Percentiles rank a stretch among this genome's conserved stretches.
Conservation (phyloP, 2,888 invertebrate genomes). For the Ganaspis brasiliensis region DNA sequence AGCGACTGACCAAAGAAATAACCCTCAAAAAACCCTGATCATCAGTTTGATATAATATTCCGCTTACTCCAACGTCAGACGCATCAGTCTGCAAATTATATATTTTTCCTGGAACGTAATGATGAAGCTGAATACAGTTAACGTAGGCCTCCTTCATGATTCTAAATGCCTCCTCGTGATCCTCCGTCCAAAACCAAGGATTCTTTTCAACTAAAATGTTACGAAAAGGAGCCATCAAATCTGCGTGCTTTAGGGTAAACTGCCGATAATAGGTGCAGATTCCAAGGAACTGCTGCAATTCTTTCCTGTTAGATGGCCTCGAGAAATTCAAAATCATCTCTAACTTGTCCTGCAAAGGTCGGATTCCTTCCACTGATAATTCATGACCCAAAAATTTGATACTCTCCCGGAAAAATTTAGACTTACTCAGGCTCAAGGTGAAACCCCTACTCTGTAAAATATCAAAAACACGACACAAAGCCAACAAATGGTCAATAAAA, state of each 20-base stretch:
- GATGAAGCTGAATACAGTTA: not conserved
- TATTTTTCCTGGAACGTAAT: not conserved
- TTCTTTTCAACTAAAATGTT: conserved; percentile 6
- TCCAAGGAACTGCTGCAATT: conserved; percentile 64
- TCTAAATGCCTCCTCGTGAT: not conserved
- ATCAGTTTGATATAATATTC: not conserved
- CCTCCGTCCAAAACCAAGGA: conserved; percentile 16
- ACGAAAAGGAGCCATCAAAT: conserved; percentile 42
- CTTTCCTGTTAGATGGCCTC: conserved; percentile 62
- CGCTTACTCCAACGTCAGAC: not conserved
- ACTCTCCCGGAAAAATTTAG: conserved; percentile 53
- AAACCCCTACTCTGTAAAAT: conserved; percentile 49
- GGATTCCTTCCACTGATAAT: conserved; percentile 45
- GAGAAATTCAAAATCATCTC: conserved; percentile 65
- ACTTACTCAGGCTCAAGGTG: conserved; percentile 61
- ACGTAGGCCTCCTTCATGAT: not conserved
- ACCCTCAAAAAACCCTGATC: not conserved
- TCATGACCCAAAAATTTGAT: conserved; percentile 60
- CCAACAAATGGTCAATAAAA: conserved; percentile 39
- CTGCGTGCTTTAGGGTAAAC: conserved; percentile 34
- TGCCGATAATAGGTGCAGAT: conserved; percentile 57
- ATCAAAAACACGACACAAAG: not conserved
- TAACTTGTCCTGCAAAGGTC: conserved; percentile 52
- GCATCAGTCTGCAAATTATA: not conserved
- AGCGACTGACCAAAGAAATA: not conserved